These are phyloP conservation scores for Simalia tracyae DNA, from an alignment of 2,797 vertebrate genomes.

Conservation along the genomic window DNA sequence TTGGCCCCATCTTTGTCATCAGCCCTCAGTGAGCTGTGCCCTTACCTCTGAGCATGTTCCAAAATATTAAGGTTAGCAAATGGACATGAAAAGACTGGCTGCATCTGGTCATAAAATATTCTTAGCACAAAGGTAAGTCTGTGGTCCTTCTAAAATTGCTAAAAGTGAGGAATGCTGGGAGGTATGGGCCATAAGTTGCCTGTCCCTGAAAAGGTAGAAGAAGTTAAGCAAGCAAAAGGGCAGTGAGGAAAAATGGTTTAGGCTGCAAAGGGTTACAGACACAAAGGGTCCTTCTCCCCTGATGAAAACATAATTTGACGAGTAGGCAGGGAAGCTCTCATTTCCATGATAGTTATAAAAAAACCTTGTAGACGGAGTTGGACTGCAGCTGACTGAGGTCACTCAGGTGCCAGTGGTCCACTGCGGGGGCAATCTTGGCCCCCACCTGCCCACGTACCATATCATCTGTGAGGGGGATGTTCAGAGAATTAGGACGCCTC, in stretches of 20 bases:
- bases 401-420: constrained; percentile 95
- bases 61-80: not conserved
- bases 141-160: too few relatives aligned
- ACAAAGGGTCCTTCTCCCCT: constrained; percentile 49
- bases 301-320: constrained; percentile 46
- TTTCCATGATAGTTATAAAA: constrained; percentile 74
- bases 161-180: not conserved
- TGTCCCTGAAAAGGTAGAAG: not conserved
- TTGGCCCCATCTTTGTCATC: not conserved
- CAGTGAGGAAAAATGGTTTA: not conserved
- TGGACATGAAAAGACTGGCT: not conserved
- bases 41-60: not conserved
- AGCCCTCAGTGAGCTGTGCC: not conserved
- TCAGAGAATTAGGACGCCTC: constrained; percentile 94
- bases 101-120: not conserved
- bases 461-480: constrained; percentile 89
- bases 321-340: constrained; percentile 51
- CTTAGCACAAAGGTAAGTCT: not conserved
- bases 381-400: constrained; percentile 89
- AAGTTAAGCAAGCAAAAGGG: not conserved
- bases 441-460: constrained; percentile 97
- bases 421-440: constrained; percentile 87
- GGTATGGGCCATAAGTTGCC: not conserved
- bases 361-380: constrained; percentile 95
- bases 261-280: constrained; percentile 68